Conservation (phyloP, 2,113 vertebrate species). For the Xenopus laevis region DNA sequence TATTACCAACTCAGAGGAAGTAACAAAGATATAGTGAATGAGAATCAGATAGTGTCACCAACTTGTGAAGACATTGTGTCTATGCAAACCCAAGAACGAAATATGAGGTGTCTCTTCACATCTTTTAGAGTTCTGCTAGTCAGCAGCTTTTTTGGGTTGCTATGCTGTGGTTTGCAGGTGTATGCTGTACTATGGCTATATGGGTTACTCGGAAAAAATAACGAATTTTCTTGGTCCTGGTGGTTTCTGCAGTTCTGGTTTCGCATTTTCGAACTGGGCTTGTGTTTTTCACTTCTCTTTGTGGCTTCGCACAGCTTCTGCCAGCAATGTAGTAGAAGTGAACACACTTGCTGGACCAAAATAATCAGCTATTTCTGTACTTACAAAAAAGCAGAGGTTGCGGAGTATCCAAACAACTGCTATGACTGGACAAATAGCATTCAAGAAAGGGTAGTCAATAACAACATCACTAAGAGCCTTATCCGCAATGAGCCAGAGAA, state of each 20-base stretch:
- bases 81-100: slow-evolving; percentile 28
- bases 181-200: slow-evolving; percentile 82
- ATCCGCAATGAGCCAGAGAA: slow-evolving; percentile 77
- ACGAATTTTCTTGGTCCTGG: slow-evolving; percentile 77
- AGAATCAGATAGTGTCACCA: slow-evolving; percentile 26
- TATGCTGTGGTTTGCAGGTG: slow-evolving; percentile 81
- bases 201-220: slow-evolving; percentile 67
- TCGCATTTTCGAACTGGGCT: slow-evolving; percentile 78
- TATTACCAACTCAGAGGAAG: slow-evolving; percentile 68
- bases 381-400: slow-evolving; percentile 67
- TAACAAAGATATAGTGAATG: slow-evolving; percentile 28
- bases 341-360: slow-evolving; percentile 88
- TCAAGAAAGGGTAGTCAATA: slow-evolving; percentile 45
- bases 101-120: slow-evolving; percentile 39
- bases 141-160: slow-evolving; percentile 69
- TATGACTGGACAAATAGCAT: slow-evolving; percentile 54
- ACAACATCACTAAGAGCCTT: slow-evolving; percentile 82
- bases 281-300: slow-evolving; percentile 70
- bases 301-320: slow-evolving; percentile 70
- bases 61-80: slow-evolving; percentile 31
- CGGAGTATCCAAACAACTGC: slow-evolving; percentile 83
- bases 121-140: slow-evolving; percentile 56
- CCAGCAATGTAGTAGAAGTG: slow-evolving; percentile 56
- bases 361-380: slow-evolving; percentile 82
- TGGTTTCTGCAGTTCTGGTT: slow-evolving; percentile 89